Evolutionary conservation across 2,888 invertebrate genomes (phyloP).

Genomic region (Dorcus hopei): DNA sequence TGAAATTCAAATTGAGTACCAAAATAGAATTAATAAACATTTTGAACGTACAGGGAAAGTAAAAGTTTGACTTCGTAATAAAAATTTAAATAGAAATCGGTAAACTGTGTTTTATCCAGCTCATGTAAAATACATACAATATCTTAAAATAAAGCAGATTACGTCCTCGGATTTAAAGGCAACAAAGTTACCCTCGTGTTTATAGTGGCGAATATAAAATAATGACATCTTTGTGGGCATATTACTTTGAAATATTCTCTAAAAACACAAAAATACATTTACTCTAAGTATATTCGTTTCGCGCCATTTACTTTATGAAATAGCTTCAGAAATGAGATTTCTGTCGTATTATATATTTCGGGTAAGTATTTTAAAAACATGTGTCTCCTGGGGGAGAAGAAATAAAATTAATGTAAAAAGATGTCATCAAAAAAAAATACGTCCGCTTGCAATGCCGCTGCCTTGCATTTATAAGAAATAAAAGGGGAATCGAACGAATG

Average conservation of each 20-base stretch:
- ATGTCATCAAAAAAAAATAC: too few species aligned
- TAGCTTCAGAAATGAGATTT: constrained; percentile 28
- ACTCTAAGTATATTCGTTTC: constrained; percentile 48
- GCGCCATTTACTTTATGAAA: constrained; percentile 49
- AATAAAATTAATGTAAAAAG: too few species aligned
- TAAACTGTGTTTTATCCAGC: too few species aligned
- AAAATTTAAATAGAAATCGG: too few species aligned
- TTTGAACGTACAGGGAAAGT: too few species aligned
- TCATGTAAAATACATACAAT: constrained; percentile 8
- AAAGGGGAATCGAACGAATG: too few species aligned
- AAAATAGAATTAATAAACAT: too few species aligned
- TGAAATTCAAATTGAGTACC: too few species aligned
- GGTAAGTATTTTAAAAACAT: constrained; percentile 17
- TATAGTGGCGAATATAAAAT: constrained; percentile 42
- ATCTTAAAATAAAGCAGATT: constrained; percentile 17
- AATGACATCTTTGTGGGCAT: constrained; percentile 42
- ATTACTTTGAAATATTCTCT: constrained; percentile 39
- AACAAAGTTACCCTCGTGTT: constrained; percentile 30
- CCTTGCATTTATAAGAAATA: too few species aligned
- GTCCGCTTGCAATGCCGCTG: too few species aligned
- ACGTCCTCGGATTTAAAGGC: constrained; percentile 25
- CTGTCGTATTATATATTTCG: constrained; percentile 8
- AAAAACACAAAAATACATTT: constrained; percentile 49
- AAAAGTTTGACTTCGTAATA: too few species aligned
- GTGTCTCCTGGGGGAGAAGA: constrained; percentile 6